Evolutionary conservation across 2,888 invertebrate genomes (phyloP).

Genomic region (Mactromeris polynyma): DNA sequence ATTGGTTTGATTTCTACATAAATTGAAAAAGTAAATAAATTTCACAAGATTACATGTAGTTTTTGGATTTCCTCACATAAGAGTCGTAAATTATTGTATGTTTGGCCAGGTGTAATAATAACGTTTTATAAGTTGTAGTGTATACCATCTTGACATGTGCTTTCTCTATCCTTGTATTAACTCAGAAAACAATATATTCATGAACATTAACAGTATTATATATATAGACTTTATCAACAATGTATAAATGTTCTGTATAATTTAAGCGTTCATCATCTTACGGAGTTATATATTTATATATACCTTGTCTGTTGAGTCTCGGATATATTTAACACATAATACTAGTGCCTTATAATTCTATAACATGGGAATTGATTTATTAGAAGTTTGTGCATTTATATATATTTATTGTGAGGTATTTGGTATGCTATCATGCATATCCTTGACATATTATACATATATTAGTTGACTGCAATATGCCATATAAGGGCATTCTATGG

Average conservation of each 20-base stretch:
- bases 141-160: too few relatives aligned
- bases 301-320: not conserved
- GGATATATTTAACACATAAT: not conserved
- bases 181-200: not conserved
- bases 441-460: not conserved
- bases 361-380: not conserved
- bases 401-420: not conserved
- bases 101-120: too few relatives aligned
- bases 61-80: too few relatives aligned
- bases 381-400: not conserved
- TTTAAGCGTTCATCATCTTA: not conserved
- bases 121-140: too few relatives aligned
- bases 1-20: too few relatives aligned
- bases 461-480: not conserved
- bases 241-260: not conserved
- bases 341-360: not conserved
- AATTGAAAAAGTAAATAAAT: too few relatives aligned
- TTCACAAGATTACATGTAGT: too few relatives aligned
- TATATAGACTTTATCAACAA: not conserved
- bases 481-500: not conserved
- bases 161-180: not conserved
- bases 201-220: slow-evolving; percentile 3
- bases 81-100: too few relatives aligned
- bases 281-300: not conserved
- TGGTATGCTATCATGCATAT: not conserved